Percentiles rank a stretch among this genome's conserved stretches.
Conservation (phyloP, 2,888 invertebrate species). For the Ormyrus nitidulus region DNA sequence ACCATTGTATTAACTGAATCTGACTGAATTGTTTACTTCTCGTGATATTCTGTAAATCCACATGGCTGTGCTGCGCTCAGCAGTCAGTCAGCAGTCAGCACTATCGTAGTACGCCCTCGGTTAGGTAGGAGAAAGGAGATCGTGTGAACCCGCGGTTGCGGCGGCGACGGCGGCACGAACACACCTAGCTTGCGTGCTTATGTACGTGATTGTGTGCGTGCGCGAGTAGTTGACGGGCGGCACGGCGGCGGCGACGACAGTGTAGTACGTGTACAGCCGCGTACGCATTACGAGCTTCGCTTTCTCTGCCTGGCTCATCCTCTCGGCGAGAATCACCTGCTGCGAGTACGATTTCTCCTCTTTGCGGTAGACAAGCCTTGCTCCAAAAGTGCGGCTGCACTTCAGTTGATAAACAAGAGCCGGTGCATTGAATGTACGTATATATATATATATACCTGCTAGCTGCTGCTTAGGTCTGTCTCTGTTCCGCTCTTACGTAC, state of each 20-base stretch:
- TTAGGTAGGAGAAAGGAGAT: too few relatives aligned
- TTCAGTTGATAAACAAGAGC: neutral
- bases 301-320: neutral
- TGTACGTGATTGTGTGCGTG: neutral
- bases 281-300: constrained; percentile 17
- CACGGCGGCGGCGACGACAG: neutral
- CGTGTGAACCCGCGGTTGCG: too few relatives aligned
- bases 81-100: too few relatives aligned
- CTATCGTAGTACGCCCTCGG: too few relatives aligned
- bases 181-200: neutral
- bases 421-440: neutral
- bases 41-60: too few relatives aligned
- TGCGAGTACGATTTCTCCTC: too few relatives aligned
- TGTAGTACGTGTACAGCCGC: constrained; percentile 41
- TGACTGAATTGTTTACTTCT: too few relatives aligned
- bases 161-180: too few relatives aligned
- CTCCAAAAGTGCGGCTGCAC: neutral
- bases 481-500: neutral
- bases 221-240: neutral
- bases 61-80: too few relatives aligned
- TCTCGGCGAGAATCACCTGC: too few relatives aligned
- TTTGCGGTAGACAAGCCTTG: too few relatives aligned
- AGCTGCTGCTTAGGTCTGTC: neutral
- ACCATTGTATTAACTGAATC: too few relatives aligned
- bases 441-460: neutral